phyloP scores from a whole-genome alignment of 2,888 invertebrate species.

The Sabatieria punctata region DNA sequence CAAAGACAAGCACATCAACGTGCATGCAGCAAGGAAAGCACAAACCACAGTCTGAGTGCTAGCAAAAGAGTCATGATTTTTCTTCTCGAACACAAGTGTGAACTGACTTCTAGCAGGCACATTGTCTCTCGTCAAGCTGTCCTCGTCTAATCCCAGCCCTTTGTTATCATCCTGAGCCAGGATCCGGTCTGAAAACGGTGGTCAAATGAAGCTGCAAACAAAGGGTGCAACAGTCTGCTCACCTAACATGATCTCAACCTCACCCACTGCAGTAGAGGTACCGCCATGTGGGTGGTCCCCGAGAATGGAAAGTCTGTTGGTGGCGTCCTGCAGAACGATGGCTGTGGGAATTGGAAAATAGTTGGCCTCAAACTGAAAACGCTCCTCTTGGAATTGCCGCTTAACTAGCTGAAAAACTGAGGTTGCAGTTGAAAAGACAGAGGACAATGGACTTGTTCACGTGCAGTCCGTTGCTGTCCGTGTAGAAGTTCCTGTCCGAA shows the following conservation, averaged over 20 bases:
- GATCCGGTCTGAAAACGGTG: constrained; percentile 8
- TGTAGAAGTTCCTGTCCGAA: not conserved
- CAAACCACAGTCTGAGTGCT: no score
- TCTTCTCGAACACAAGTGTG: not conserved
- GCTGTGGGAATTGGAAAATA: constrained; percentile 4
- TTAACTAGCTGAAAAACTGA: constrained; percentile 3
- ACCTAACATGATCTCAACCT: constrained; percentile 8
- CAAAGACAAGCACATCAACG: no score
- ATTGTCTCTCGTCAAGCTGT: not conserved
- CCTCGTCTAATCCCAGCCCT: not conserved
- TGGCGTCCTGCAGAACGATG: not conserved
- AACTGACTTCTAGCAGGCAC: not conserved
- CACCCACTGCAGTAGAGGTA: not conserved
- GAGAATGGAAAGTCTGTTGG: not conserved
- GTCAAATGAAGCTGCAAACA: no score
- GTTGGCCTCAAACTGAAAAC: not conserved
- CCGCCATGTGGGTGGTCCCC: constrained; percentile 2
- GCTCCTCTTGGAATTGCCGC: not conserved
- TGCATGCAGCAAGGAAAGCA: no score
- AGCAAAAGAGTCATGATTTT: no score
- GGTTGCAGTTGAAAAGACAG: not conserved
- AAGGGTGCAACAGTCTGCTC: no score
- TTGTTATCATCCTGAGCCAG: constrained; percentile 5
- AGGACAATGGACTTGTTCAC: not conserved
- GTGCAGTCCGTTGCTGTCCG: not conserved